Percentiles rank a stretch among this genome's conserved stretches.
Conservation (phyloP, 2,113 vertebrate genomes). For the Suncus etruscus region DNA sequence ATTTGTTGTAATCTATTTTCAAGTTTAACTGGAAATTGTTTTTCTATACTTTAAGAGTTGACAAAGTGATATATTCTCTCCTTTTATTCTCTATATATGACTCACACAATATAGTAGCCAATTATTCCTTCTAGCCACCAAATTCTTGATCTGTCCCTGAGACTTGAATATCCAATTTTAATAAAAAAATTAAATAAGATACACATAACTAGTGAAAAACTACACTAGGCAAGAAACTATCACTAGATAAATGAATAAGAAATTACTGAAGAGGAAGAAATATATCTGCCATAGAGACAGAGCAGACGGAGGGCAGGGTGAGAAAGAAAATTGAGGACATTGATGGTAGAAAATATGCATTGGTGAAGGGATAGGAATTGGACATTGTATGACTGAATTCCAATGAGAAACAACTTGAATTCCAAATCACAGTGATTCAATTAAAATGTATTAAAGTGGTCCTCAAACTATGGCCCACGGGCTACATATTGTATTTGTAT, state of each 20-base stretch:
- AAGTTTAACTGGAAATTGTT: constrained; percentile 8
- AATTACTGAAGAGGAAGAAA: too few species aligned
- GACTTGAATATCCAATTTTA: neutral
- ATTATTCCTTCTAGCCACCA: neutral
- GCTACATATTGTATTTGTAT: too few species aligned
- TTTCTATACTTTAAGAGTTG: neutral
- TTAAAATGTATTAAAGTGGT: too few species aligned
- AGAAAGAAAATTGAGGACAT: too few species aligned
- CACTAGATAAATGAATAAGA: neutral
- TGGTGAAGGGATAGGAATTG: too few species aligned
- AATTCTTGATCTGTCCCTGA: neutral
- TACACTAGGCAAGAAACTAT: neutral
- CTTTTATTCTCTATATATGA: neutral
- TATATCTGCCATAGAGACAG: too few species aligned
- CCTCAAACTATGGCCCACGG: too few species aligned
- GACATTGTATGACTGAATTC: too few species aligned
- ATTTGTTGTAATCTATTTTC: constrained; percentile 41
- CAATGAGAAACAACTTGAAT: too few species aligned
- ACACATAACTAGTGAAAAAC: neutral
- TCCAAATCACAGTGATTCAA: too few species aligned
- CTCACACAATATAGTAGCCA: neutral
- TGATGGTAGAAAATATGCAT: too few species aligned
- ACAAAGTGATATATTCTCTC: neutral
- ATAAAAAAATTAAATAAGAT: neutral
- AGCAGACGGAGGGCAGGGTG: too few species aligned